Conservation (phyloP, 2,888 invertebrate species). For the Flabesymbios commensalis region DNA sequence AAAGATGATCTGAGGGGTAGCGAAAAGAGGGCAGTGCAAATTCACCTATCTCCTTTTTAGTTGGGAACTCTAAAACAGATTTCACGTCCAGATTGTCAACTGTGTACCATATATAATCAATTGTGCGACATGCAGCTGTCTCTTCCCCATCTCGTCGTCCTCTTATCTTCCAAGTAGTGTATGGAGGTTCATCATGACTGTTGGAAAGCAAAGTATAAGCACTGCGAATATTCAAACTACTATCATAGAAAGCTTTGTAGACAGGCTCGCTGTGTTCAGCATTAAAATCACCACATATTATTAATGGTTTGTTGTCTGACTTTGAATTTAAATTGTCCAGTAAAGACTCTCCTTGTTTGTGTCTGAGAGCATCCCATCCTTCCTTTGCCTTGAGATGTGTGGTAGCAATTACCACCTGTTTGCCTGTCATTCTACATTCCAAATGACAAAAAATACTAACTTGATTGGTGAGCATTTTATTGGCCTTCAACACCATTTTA, state of each 20-base stretch:
- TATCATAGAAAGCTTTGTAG: constrained; percentile 66
- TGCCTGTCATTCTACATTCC: constrained; percentile 66
- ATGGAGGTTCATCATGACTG: constrained; percentile 68
- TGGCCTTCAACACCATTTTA: constrained; percentile 37
- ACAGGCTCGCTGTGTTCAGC: constrained; percentile 75
- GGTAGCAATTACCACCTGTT: constrained; percentile 71
- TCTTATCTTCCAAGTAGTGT: constrained; percentile 77
- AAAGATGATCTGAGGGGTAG: constrained; percentile 80
- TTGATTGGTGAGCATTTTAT: constrained; percentile 43
- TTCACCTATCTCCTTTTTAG: constrained; percentile 71
- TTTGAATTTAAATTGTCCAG: constrained; percentile 37
- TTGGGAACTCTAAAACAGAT: constrained; percentile 68
- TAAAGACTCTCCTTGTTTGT: constrained; percentile 45
- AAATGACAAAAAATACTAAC: no score
- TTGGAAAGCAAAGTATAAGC: constrained; percentile 50
- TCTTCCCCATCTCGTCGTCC: constrained; percentile 62
- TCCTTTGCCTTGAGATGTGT: constrained; percentile 77
- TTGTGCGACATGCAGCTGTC: constrained; percentile 74
- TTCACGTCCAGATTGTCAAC: constrained; percentile 67
- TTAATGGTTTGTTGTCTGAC: constrained; percentile 62
- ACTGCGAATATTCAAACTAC: constrained; percentile 47
- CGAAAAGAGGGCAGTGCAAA: constrained; percentile 71
- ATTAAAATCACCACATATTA: constrained; percentile 78
- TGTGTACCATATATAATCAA: constrained; percentile 68
- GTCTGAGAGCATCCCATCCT: constrained; percentile 61